A percentile compares a stretch with the other conserved stretches of the same genome.
These are phyloP conservation scores for Galagoides demidoff DNA, from an alignment of 2,797 vertebrate species.

Conservation along the genomic window DNA sequence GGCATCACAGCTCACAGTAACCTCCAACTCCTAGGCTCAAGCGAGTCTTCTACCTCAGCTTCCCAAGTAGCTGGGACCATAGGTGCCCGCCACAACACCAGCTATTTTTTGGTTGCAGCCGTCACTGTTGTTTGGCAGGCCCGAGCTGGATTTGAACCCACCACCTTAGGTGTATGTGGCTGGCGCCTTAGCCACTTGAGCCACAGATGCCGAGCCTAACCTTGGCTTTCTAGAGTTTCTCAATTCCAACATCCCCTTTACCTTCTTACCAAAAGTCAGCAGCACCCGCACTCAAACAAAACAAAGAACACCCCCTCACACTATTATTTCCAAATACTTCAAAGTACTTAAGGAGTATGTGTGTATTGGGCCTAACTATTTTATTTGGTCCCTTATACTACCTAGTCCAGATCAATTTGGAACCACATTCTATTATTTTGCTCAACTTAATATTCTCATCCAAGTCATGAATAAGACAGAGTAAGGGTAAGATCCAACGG, in stretches of 20 bases:
- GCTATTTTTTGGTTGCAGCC: no score
- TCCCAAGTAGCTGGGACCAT: no score
- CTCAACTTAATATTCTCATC: slow-evolving; percentile 47
- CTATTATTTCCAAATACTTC: neutral
- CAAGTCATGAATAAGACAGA: slow-evolving; percentile 29
- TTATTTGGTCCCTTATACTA: neutral
- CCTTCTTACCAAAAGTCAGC: slow-evolving; percentile 35
- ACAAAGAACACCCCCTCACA: neutral
- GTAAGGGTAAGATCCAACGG: neutral
- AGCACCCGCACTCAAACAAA: neutral
- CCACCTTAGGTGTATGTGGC: no score
- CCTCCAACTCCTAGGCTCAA: no score
- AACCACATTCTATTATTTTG: slow-evolving; percentile 40
- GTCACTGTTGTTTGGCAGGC: no score
- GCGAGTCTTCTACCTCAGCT: no score
- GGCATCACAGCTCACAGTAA: no score
- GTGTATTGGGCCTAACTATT: neutral
- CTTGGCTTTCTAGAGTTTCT: slow-evolving; percentile 16
- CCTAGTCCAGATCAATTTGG: neutral
- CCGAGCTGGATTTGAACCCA: no score
- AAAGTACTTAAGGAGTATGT: neutral
- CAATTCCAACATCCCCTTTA: neutral
- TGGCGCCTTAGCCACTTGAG: no score
- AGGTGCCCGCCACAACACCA: no score
- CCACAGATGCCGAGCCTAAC: neutral